Conservation (phyloP, 2,797 vertebrate species). For the Craterocephalus amniculus region DNA sequence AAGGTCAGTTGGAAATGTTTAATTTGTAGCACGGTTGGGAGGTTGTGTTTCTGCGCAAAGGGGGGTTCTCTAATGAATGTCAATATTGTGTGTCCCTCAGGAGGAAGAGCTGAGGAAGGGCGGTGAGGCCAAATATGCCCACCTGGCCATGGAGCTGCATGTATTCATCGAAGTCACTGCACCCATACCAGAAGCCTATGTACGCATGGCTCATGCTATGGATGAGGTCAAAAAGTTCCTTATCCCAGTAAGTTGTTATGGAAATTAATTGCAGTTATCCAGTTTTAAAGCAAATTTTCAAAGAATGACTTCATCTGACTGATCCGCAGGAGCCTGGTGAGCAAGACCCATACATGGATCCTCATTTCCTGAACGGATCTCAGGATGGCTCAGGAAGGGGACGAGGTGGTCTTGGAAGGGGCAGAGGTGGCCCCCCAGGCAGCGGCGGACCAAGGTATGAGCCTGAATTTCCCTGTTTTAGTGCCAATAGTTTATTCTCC, state of each 20-base stretch:
- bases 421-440: conserved; percentile 91
- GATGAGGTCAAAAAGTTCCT: conserved; percentile 99
- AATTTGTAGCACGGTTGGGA: accelerated
- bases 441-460: conserved; percentile 89
- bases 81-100: conserved; percentile 66
- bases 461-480: neutral
- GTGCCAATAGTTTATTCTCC: neutral
- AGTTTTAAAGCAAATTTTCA: accelerated
- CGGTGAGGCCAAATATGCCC: conserved; percentile 94
- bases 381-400: conserved; percentile 89
- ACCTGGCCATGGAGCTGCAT: conserved; percentile 95
- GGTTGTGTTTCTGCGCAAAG: neutral
- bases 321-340: conserved; percentile 90
- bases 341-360: conserved; percentile 94
- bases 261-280: neutral
- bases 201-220: conserved; percentile 98
- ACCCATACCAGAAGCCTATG: conserved; percentile 93
- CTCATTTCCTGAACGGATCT: conserved; percentile 93
- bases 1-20: conserved; percentile 81
- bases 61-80: neutral
- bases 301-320: neutral
- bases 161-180: conserved; percentile 97
- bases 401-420: conserved; percentile 88
- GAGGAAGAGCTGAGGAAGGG: conserved; percentile 96
- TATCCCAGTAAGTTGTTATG: conserved; percentile 86